Evolutionary conservation across 2,113 vertebrate species (phyloP), one percentile per base, ranked within the genome.

Genomic region (Prinia subflava): DNA sequence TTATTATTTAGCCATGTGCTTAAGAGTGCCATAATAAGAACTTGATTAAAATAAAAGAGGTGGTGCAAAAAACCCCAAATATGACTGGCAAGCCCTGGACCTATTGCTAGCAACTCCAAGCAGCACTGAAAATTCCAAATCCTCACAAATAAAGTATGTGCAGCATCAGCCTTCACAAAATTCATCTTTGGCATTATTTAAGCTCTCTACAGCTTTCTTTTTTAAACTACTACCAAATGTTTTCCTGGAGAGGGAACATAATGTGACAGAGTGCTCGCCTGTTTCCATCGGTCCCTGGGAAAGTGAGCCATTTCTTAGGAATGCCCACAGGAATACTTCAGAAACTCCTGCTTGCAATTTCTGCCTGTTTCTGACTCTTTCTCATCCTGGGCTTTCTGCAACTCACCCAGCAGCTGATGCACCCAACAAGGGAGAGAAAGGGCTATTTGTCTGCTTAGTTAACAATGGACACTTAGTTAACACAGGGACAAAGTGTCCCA

Each of bases 231-330:
- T 91, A 97, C 46, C 84, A 85, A 96, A 92, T 95, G 64, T 94
- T 96, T 97, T 96, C 95, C 96, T 93, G 91, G 92, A 56, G 52
- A 93, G 71, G 91, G 94, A 96, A 96, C 90, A 87, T 60, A 69
- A 30, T 90, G 87, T 86, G 68, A 74, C 5, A 3, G 87, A 94
- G 91, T 4, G 9, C 79, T 93, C 1, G 37, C 67, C 63, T 37
- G 69, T 78, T 95, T 91, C 50, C 87, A 94, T 59, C 19, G 0
- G 65, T 67, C 63, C 87, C 78, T 83, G 92, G 95, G 97, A 98
- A 97, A 94, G 76, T 1, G 1, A 96, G 60, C 24, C 39, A 39
- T 41, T 46, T 67, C 79, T 56, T 52, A 35, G 59, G 55, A 49
- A 86, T 96, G 78, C 95, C 93, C 90, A 92, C 24, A 95, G 96